Evolutionary conservation across 2,888 invertebrate species (phyloP), one percentile per base, ranked within the genome.

Genomic region (Drosophila limbata): DNA sequence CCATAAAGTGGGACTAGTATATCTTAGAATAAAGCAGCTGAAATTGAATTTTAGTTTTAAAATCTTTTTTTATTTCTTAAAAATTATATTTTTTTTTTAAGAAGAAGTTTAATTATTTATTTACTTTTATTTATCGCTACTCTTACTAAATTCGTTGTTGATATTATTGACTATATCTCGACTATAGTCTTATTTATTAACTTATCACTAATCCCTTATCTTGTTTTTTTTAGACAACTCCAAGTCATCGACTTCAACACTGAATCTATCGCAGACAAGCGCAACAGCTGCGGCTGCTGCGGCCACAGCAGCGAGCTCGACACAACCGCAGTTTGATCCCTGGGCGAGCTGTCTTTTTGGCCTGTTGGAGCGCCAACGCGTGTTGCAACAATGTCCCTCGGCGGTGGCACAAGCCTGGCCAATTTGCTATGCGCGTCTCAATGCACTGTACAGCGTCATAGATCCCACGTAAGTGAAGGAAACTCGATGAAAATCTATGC

Each of bases 371-470:
- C 95, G 96, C 21, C 96, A 96, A 70, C 95, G 96, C 64, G 95
- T 98, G 52, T 94, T 97, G 19, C 95, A 96, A 13, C 94, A 95
- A 37, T 99, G 98, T 90, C 96, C 97, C 0, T 95, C 96, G 25
- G 97, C 98, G 1, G 95, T 98, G 0, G 94, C 96, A 45, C 97
- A 98, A 90, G 97, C 98, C 3, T 99, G 99, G 99, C 98, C 99
- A 0, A 96, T 98, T 65, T 96, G 98, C 28, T 98, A 97, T 93
- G 95, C 96, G 0, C 94, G 99, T 79, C 95, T 99, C 59, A 97
- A 97, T 84, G 96, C 97, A 0, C 94, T 99, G 3, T 98, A 97
- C 92, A 96, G 96, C 42, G 97, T 98, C 63, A 96, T 99, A 15
- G 99, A 99, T 93, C 99, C 98, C 8, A 96, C 97, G 97, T 97